Percentiles rank a stretch among this genome's conserved stretches.
These are phyloP conservation scores for Smutsia temminckii DNA, from an alignment of 2,797 vertebrate species.

Conservation along the genomic window DNA sequence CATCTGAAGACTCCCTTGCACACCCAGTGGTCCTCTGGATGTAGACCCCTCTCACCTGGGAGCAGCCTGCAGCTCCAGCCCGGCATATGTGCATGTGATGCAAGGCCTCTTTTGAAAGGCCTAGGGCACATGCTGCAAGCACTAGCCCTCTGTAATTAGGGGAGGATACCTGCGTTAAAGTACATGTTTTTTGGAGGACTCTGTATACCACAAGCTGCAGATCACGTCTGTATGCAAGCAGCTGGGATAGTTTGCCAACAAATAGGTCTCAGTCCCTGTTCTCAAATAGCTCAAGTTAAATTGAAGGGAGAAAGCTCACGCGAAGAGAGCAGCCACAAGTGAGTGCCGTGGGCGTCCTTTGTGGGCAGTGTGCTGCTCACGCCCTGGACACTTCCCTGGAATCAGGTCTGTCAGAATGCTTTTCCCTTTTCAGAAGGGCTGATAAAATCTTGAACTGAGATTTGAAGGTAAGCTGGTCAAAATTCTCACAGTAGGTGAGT, in stretches of 20 bases:
- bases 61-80: background rate
- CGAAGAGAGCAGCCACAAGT: rapidly evolving
- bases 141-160: too few relatives aligned
- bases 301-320: rapidly evolving
- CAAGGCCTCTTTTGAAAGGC: background rate
- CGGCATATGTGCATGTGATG: rapidly evolving
- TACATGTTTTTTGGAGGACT: background rate
- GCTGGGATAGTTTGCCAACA: background rate
- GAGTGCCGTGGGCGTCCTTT: rapidly evolving
- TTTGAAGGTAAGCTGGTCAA: background rate
- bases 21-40: too few relatives aligned
- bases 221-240: background rate
- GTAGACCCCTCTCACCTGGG: background rate
- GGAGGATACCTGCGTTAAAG: background rate
- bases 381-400: rapidly evolving
- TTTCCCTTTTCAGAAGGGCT: background rate
- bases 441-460: background rate
- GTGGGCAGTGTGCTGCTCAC: rapidly evolving
- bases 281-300: too few relatives aligned
- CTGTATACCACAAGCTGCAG: background rate
- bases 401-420: background rate
- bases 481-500: too few relatives aligned
- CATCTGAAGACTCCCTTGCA: background rate
- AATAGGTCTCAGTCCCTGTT: background rate
- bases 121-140: rapidly evolving